A percentile compares a stretch with the other conserved stretches of the same genome.
Evolutionary conservation across 1,140 invertebrate genomes (phyloP).

Genomic region (Gyrodactylus bullatarudis): DNA sequence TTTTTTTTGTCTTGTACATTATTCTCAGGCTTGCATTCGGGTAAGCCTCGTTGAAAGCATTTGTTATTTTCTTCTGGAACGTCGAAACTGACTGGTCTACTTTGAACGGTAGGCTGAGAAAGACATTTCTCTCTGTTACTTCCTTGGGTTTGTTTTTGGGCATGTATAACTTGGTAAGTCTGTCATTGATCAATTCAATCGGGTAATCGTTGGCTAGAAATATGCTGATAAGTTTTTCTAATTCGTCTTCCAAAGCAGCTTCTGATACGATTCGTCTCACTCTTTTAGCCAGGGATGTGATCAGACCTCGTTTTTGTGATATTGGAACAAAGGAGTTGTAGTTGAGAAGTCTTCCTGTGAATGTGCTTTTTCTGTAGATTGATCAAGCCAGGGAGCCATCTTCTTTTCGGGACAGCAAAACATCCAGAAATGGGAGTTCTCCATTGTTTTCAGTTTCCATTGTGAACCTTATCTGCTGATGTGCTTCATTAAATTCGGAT

Average conservation of each 20-base stretch:
- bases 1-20: background rate
- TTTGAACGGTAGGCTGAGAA: background rate
- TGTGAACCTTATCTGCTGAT: background rate
- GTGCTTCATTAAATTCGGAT: background rate
- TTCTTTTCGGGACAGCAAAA: background rate
- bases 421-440: background rate
- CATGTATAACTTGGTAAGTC: background rate
- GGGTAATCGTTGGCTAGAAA: background rate
- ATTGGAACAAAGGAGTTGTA: background rate
- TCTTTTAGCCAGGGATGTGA: background rate
- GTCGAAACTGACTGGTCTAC: background rate
- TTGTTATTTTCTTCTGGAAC: background rate
- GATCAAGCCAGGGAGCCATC: background rate
- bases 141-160: too few species aligned
- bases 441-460: background rate
- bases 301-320: background rate
- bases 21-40: background rate
- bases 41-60: background rate
- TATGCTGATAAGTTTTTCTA: background rate
- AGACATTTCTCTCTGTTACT: background rate
- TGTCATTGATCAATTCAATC: background rate
- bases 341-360: background rate
- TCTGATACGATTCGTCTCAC: background rate
- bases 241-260: background rate
- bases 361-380: background rate